phyloP scores from a whole-genome alignment of 35 echinoderm and acorn worm species.

The Holothuria glaberrima region DNA sequence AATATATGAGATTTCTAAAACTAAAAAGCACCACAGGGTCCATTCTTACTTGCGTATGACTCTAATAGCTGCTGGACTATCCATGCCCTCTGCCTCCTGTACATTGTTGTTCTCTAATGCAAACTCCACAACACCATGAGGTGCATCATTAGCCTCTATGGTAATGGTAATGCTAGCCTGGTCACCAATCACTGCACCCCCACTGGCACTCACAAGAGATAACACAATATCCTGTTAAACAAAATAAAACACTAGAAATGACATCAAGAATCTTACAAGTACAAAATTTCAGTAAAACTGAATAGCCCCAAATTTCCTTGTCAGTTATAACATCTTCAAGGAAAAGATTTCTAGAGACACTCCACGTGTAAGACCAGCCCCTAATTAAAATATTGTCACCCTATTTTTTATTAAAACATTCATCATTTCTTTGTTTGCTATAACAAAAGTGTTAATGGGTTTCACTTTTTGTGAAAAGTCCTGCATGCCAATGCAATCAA shows the following conservation, averaged over 20 bases:
- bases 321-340: too few relatives aligned
- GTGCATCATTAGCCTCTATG: conserved; percentile 95
- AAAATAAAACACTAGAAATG: neutral
- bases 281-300: too few relatives aligned
- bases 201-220: conserved; percentile 79
- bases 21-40: neutral
- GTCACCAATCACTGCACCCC: conserved; percentile 85
- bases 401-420: too few relatives aligned
- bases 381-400: too few relatives aligned
- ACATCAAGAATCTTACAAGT: too few relatives aligned
- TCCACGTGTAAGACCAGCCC: too few relatives aligned
- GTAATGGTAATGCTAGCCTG: conserved; percentile 68
- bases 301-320: too few relatives aligned
- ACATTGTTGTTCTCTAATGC: conserved; percentile 65
- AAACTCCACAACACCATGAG: conserved; percentile 93
- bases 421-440: too few relatives aligned
- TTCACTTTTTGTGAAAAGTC: too few relatives aligned
- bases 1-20: neutral
- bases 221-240: conserved; percentile 74
- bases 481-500: too few relatives aligned
- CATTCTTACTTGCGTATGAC: conserved; percentile 75
- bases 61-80: conserved; percentile 66
- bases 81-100: conserved; percentile 42
- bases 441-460: too few relatives aligned
- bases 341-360: too few relatives aligned